Base-by-base conservation (phyloP, 92 coral and sea anemone genomes). In the Porites lobata region DNA sequence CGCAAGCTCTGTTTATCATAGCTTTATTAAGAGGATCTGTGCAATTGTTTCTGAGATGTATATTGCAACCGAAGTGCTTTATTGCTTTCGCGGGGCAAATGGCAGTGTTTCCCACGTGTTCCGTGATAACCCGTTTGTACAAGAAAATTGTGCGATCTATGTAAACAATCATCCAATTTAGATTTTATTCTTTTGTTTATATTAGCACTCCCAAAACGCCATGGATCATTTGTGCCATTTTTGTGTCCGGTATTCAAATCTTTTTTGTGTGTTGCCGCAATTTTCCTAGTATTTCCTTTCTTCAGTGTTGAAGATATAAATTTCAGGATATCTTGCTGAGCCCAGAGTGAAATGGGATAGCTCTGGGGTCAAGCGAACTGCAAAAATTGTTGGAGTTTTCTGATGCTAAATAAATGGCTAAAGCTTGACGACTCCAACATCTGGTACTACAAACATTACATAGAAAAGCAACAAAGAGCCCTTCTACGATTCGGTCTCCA, bases 251-350 rank as follows among this genome's bases (percentile, higher is more conserved):
- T 24, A 72, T 75, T 53, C n/a, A 21, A 61, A 56, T 10, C 77
- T 50, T 65, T 22, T 38, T 63, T 73, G 66, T 64, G 87, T 63
- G 52, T 29, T 50, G 72, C 87, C 73, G 87, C 78, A 74, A 21
- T 73, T 83, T 83, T 12, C 4, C 78, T 38, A 63, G 87, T 83
- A 83, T 84, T 84, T 84, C 87, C 87, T 84, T 84, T 84, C 64
- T 14, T 22, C 11, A 12, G 73, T n/a, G 63, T 50, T 53, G 43
- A 64, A 73, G 79, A 73, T 84, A 62, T 84, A 84, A 18, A 43
- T 74, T 84, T 74, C 87, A 84, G 80, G 87, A 84, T 75, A 50
- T 84, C 80, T 84, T 66, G 79, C 87, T 84, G 87, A 13, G 87
- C 22, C 64, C 11, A 9, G 70, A 6, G 79, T 66, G 81, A 84